Evolutionary conservation across 2,797 vertebrate species (phyloP), one percentile per base, ranked within the genome.

Genomic region (Meriones psammophilus): DNA sequence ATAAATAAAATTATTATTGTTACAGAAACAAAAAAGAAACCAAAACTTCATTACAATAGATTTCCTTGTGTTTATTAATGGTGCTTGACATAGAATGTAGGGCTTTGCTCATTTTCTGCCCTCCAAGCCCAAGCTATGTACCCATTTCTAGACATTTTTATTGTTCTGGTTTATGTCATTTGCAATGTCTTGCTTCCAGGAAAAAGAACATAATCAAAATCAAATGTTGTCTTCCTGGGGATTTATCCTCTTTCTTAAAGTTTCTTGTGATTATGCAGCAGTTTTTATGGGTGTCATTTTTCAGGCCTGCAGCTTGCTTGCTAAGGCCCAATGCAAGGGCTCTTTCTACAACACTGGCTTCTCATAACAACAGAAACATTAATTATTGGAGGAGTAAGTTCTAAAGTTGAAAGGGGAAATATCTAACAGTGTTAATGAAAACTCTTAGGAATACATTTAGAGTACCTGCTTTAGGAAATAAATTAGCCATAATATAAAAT

Each of bases 111-210:
- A 54, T 50, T 18, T 4, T 58, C 56, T 50, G 15, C 5, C 1
- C 1, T 69, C 36, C n/a, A 46, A 1, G 4, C 26, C 2, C 13
- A 1, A 68, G 9, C 5, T 69, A 1, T 1, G 28, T 5, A 28
- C 1, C 46, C 3, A 15, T 20, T 8, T 24, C 68, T 66, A 1
- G 5, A 54, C 42, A 1, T 54, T 69, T 86, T 69, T 24, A 54
- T 81, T 74, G 56, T 39, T 71, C 13, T 91, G 18, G 15, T 24
- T 42, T 8, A 91, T 15, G 15, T 26, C 22, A 10, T 69, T 13
- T 60, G 9, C 12, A 39, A 54, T 69, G 5, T 88, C 14, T 30
- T 77, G 7, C 36, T 86, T 76, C n/a, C 42, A 79, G 46, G 30
- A 50, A 33, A 92, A 78, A 62, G 12, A 26, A 64, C 13, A 56